phyloP scores from a whole-genome alignment of 2,888 invertebrate genomes.

The Drosophila mimetica region DNA sequence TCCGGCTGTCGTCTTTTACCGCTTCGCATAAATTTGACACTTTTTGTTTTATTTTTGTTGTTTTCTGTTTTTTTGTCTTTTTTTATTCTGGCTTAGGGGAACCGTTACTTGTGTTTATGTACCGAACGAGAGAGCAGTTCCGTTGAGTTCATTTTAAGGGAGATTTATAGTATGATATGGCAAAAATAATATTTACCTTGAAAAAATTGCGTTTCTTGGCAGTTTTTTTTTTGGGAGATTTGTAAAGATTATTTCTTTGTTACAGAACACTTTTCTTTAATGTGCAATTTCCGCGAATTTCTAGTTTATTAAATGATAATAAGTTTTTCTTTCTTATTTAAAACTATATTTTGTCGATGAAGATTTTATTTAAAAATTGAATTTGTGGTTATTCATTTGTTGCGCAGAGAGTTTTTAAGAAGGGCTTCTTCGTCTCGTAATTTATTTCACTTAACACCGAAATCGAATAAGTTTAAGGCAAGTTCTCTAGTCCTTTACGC shows the following conservation, averaged over 20 bases:
- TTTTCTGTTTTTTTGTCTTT: constrained; percentile 12
- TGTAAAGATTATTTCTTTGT: neutral
- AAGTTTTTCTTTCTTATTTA: neutral
- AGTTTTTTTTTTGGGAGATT: neutral
- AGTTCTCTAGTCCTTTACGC: constrained; percentile 25
- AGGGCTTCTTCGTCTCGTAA: neutral
- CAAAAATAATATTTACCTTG: constrained; percentile 69
- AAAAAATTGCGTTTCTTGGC: constrained; percentile 19
- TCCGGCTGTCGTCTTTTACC: constrained; percentile 70
- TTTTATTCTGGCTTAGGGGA: constrained; percentile 26
- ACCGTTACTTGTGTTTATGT: constrained; percentile 39
- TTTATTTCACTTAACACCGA: constrained; percentile 19
- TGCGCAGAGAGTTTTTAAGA: neutral
- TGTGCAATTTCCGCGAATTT: neutral
- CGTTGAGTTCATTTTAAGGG: constrained; percentile 54
- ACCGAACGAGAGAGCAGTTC: constrained; percentile 26
- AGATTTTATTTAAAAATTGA: neutral
- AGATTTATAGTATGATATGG: constrained; percentile 56
- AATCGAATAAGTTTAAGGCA: neutral
- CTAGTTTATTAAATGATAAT: neutral
- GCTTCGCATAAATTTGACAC: constrained; percentile 60
- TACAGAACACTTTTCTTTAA: neutral
- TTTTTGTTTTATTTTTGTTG: constrained; percentile 39
- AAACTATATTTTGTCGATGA: neutral
- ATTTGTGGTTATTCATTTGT: too few relatives aligned